These are phyloP conservation scores for Corbicula japonica DNA, from an alignment of 2,888 invertebrate genomes.

Conservation along the genomic window DNA sequence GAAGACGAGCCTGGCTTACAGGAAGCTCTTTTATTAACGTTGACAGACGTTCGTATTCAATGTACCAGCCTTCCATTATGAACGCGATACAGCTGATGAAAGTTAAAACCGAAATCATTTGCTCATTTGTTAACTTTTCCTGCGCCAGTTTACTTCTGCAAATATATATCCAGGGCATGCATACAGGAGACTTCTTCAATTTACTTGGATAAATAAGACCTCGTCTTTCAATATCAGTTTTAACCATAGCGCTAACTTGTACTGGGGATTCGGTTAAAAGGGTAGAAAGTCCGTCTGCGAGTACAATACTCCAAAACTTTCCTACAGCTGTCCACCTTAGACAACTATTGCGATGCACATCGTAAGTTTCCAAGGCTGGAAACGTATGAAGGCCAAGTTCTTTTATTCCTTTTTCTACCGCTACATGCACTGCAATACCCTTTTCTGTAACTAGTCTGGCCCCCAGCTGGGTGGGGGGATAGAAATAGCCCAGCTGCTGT, in stretches of 20 bases:
- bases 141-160: background rate
- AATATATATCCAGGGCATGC: constrained; percentile 1
- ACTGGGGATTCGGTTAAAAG: too few relatives aligned
- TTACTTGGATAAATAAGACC: background rate
- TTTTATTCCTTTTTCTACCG: background rate
- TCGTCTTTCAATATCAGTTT: background rate
- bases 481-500: too few relatives aligned
- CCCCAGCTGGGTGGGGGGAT: too few relatives aligned
- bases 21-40: background rate
- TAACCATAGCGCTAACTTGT: background rate
- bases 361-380: constrained; percentile 5
- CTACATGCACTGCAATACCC: too few relatives aligned
- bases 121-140: constrained; percentile 2
- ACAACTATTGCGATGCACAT: background rate
- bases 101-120: background rate
- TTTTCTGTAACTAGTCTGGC: too few relatives aligned
- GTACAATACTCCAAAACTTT: background rate
- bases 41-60: background rate
- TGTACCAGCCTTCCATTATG: constrained; percentile 7
- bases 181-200: background rate
- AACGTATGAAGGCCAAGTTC: background rate
- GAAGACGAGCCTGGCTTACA: background rate
- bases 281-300: background rate
- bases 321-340: background rate
- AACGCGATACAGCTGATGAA: constrained; percentile 17